Evolutionary conservation across 2,113 vertebrate genomes (phyloP).

Genomic region (Casuarius casuarius): DNA sequence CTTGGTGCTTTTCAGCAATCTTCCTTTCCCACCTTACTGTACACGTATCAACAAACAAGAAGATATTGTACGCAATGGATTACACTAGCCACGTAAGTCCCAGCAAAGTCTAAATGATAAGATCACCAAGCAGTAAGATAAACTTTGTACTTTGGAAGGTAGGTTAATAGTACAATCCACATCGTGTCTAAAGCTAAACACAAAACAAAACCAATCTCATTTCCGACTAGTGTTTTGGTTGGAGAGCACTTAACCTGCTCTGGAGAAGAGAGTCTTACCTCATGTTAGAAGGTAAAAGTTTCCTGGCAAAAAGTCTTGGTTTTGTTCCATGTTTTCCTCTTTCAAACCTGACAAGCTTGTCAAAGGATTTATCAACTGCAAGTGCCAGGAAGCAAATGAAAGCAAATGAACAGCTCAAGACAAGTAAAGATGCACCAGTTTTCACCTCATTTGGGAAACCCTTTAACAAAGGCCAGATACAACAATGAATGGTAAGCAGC

Average conservation of each 20-base stretch:
- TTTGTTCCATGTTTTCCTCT: neutral
- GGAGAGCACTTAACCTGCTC: neutral
- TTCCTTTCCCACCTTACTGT: neutral
- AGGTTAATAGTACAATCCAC: slow-evolving; percentile 47
- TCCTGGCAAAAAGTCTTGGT: neutral
- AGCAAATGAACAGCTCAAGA: neutral
- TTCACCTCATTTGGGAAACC: neutral
- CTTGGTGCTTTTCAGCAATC: neutral
- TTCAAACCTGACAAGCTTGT: neutral
- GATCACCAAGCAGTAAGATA: neutral
- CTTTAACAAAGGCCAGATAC: neutral
- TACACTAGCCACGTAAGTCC: neutral
- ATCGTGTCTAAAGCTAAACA: neutral
- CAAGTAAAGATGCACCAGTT: neutral
- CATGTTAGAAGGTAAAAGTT: neutral
- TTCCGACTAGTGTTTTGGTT: neutral
- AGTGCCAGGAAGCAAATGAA: neutral
- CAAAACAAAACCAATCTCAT: neutral
- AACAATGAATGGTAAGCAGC: neutral
- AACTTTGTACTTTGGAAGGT: slow-evolving; percentile 41
- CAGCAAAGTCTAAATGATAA: slow-evolving; percentile 34
- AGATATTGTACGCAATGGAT: neutral
- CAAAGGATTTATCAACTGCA: neutral
- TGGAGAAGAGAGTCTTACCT: neutral
- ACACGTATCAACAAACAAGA: neutral